A percentile compares a stretch with the other conserved stretches of the same genome.
Conservation (phyloP, 2,888 invertebrate species). For the Neelides folsomi region DNA sequence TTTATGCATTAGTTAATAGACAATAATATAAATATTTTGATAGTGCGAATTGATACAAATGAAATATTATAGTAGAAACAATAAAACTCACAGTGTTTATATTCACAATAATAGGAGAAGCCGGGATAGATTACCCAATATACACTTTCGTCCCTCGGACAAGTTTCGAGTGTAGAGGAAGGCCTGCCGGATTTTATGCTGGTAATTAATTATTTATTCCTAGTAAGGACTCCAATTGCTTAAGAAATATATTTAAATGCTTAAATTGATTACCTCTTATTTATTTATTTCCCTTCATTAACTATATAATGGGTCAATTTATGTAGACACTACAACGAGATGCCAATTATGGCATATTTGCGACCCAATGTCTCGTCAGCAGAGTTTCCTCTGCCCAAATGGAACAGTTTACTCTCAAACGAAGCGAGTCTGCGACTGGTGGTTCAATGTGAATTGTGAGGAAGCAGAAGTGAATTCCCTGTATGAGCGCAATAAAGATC, state of each 20-base stretch:
- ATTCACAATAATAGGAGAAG: constrained; percentile 15
- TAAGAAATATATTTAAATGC: not conserved
- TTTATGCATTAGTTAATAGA: too few species aligned
- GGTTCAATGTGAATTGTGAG: constrained; percentile 28
- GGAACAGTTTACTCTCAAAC: constrained; percentile 31
- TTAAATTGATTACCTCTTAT: not conserved
- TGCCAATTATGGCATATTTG: constrained; percentile 33
- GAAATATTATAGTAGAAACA: too few species aligned
- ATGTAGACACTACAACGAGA: constrained; percentile 23
- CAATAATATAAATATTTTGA: too few species aligned
- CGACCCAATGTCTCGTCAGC: constrained; percentile 24
- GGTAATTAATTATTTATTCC: not conserved
- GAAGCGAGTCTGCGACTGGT: constrained; percentile 32
- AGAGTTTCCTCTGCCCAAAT: constrained; percentile 32
- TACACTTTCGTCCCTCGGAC: constrained; percentile 24
- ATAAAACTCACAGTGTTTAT: not conserved
- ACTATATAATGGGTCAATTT: constrained; percentile 1
- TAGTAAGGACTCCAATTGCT: not conserved
- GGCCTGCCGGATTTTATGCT: constrained; percentile 26
- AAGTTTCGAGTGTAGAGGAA: constrained; percentile 25
- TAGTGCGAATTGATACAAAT: too few species aligned
- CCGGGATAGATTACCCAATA: constrained; percentile 29
- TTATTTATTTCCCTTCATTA: not conserved
- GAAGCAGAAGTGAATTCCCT: constrained; percentile 18
- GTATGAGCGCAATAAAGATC: constrained; percentile 27